A percentile compares a stretch with the other conserved stretches of the same genome.
These are phyloP conservation scores for Brevimyrus niger DNA, from an alignment of 2,113 vertebrate genomes.

Conservation along the genomic window DNA sequence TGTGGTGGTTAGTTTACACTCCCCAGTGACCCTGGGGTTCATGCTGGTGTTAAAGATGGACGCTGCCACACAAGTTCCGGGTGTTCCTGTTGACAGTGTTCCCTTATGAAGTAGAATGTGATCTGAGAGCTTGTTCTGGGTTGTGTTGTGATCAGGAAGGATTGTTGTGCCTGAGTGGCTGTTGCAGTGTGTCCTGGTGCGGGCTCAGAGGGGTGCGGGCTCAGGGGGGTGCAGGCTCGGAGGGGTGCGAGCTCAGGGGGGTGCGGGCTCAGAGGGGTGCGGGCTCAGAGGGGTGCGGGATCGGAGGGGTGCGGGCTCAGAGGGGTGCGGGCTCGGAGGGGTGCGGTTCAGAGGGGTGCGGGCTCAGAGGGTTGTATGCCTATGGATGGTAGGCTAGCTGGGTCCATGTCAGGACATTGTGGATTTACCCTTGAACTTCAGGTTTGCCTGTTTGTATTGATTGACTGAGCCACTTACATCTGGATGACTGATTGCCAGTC, in stretches of 20 bases:
- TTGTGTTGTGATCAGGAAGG: not conserved
- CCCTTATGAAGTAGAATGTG: not conserved
- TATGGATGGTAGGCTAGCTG: not conserved
- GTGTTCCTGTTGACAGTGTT: not conserved
- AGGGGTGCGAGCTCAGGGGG: no score
- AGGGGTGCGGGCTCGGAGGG: no score
- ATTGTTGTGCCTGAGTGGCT: not conserved
- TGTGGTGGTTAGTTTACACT: not conserved
- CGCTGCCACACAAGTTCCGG: not conserved
- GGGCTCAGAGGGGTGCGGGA: no score
- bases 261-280: no score
- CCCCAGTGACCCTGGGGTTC: not conserved
- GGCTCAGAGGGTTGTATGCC: not conserved
- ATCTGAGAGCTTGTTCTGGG: not conserved
- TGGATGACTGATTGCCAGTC: constrained; percentile 4
- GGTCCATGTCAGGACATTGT: not conserved
- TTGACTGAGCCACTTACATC: not conserved
- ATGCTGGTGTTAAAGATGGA: not conserved
- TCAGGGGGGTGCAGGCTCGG: no score
- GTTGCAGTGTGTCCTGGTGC: not conserved
- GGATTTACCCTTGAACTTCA: not conserved
- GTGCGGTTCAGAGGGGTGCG: no score
- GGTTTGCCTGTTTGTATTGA: constrained; percentile 5
- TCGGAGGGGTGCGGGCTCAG: no score
- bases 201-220: no score